These are phyloP conservation scores for Atlantisia rogersi DNA, from an alignment of 2,113 vertebrate genomes.

Conservation along the genomic window DNA sequence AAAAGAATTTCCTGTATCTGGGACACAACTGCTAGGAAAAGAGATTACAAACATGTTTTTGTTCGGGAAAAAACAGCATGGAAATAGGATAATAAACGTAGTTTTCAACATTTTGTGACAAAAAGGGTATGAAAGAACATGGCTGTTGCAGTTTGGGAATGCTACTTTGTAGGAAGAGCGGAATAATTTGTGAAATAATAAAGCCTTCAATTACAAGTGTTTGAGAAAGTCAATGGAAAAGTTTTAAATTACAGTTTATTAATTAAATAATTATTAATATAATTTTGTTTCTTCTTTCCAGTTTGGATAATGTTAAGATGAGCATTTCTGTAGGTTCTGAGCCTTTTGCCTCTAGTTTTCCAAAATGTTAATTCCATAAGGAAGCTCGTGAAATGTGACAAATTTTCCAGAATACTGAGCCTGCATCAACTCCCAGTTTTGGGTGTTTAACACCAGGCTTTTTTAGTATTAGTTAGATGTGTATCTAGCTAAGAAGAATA, in stretches of 20 bases:
- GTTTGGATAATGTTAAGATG: neutral
- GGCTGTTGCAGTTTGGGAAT: neutral
- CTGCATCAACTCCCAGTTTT: neutral
- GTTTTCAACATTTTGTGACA: accelerated
- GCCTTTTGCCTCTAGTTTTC: neutral
- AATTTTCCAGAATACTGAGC: neutral
- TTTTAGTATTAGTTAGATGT: neutral
- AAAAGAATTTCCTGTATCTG: neutral
- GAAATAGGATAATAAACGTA: neutral
- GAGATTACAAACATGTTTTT: neutral
- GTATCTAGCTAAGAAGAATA: neutral
- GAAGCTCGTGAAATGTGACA: neutral
- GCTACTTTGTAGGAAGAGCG: neutral
- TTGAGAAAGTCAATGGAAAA: neutral
- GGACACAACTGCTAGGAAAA: neutral
- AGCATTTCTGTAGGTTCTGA: neutral
- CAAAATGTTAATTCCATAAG: neutral
- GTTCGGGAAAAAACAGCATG: neutral
- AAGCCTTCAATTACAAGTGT: neutral
- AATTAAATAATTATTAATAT: neutral
- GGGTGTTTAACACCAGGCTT: neutral
- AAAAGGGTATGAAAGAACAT: neutral
- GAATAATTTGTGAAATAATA: neutral
- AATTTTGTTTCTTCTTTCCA: neutral
- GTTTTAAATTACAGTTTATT: neutral